A percentile compares a stretch with the other conserved stretches of the same genome.
Evolutionary conservation across 2,113 vertebrate genomes (phyloP).

Genomic region (Sapayoa aenigma): DNA sequence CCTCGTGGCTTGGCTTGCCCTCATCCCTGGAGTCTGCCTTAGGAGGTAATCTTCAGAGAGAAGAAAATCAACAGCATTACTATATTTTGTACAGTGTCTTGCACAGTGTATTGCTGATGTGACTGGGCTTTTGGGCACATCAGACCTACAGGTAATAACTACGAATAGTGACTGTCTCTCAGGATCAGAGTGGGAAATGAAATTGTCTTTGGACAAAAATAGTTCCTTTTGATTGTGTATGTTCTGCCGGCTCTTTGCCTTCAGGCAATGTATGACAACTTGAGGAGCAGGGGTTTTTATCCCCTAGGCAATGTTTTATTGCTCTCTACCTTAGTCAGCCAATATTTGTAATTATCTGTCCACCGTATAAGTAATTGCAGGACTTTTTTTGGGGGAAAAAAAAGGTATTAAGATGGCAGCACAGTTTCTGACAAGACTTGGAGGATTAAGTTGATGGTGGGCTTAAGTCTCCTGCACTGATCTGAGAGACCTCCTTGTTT

Average conservation of each 20-base stretch:
- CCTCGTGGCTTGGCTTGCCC: neutral
- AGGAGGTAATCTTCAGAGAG: constrained; percentile 6
- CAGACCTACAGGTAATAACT: constrained; percentile 55
- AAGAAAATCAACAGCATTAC: neutral
- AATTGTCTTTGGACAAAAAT: constrained; percentile 66
- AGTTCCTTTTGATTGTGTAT: constrained; percentile 54
- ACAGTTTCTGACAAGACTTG: neutral
- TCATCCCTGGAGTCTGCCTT: neutral
- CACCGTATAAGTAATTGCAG: neutral
- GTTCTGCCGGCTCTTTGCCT: constrained; percentile 49
- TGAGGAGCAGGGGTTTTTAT: neutral
- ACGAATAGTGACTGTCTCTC: constrained; percentile 27
- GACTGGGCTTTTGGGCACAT: constrained; percentile 46
- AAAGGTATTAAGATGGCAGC: neutral
- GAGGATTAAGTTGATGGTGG: neutral
- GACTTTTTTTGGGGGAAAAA: neutral
- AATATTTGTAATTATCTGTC: constrained; percentile 61
- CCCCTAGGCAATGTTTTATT: constrained; percentile 31
- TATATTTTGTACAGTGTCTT: neutral
- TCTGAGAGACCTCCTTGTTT: neutral
- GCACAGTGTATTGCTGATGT: constrained; percentile 28
- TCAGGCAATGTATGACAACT: constrained; percentile 42
- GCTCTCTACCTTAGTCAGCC: constrained; percentile 35
- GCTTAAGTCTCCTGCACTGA: neutral
- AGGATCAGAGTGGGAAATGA: constrained; percentile 42